Conservation (phyloP, 1,140 invertebrate species). For the Temnothorax longispinosus region DNA sequence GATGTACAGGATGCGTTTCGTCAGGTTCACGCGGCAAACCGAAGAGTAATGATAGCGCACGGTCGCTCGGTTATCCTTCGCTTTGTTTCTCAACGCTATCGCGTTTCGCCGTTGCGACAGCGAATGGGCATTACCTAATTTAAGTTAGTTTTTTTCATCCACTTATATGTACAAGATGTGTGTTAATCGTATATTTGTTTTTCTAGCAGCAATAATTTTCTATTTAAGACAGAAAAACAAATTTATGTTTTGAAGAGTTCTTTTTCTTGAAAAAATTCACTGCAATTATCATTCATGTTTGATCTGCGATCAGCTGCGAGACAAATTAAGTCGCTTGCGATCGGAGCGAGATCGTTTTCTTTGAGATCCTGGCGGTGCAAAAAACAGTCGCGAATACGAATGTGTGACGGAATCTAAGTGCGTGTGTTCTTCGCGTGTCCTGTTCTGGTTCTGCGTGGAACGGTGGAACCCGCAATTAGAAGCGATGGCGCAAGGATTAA, state of each 20-base stretch:
- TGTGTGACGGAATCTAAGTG: constrained; percentile 17
- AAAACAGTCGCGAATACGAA: background rate
- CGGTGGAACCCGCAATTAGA: constrained; percentile 41
- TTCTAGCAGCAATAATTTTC: background rate
- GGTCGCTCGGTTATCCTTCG: constrained; percentile 5
- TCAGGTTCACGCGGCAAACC: constrained; percentile 18
- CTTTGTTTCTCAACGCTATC: constrained; percentile 48
- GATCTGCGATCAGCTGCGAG: background rate
- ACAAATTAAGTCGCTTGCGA: background rate
- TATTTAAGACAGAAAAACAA: background rate
- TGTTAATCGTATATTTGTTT: background rate
- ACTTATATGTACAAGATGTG: background rate
- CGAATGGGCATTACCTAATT: background rate
- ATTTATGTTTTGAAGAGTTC: background rate
- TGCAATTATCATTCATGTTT: background rate
- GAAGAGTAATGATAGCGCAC: constrained; percentile 32
- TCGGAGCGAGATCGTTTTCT: background rate
- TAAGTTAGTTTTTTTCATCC: background rate
- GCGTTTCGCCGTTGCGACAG: background rate
- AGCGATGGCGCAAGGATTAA: constrained; percentile 57
- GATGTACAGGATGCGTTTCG: constrained; percentile 45
- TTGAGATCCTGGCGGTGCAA: background rate
- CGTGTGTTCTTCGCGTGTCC: constrained; percentile 1
- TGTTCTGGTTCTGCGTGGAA: background rate
- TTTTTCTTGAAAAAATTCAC: background rate